Percentiles rank a stretch among this genome's conserved stretches.
Conservation (phyloP, 2,888 invertebrate genomes). For the Carpatolechia fugitivella region DNA sequence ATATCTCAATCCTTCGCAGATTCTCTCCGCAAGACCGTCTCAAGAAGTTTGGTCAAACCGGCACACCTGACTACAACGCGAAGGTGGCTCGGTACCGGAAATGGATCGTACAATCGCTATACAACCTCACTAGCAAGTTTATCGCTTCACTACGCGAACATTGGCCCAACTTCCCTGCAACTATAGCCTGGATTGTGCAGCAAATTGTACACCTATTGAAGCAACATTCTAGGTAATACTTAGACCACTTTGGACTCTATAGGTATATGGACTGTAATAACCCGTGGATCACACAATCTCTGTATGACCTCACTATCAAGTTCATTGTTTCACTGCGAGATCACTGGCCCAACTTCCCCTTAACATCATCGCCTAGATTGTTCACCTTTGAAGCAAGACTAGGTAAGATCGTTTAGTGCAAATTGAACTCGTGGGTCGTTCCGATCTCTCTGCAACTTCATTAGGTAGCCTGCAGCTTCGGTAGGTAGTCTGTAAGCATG, state of each 20-base stretch:
- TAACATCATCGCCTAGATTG: constrained; percentile 94
- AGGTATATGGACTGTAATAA: too few relatives aligned
- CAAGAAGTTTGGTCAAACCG: constrained; percentile 88
- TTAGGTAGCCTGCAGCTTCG: too few relatives aligned
- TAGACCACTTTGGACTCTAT: background rate
- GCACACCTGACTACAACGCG: constrained; percentile 84
- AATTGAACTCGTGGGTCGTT: too few relatives aligned
- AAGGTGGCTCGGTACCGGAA: constrained; percentile 89
- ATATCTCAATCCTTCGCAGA: constrained; percentile 38
- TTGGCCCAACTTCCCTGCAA: constrained; percentile 94
- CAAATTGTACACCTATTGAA: constrained; percentile 84
- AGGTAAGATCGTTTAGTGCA: too few relatives aligned
- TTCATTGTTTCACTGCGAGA: constrained; percentile 91
- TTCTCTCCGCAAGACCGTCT: constrained; percentile 70
- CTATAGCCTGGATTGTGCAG: constrained; percentile 93
- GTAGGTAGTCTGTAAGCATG: too few relatives aligned
- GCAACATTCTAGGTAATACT: constrained; percentile 59
- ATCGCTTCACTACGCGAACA: constrained; percentile 89
- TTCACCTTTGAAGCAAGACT: too few relatives aligned
- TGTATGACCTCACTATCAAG: constrained; percentile 87
- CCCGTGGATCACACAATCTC: constrained; percentile 88
- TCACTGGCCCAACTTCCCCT: constrained; percentile 94
- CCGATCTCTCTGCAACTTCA: constrained; percentile 87
- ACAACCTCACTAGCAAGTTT: constrained; percentile 88
- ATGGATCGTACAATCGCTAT: constrained; percentile 88